Evolutionary conservation across 2,797 vertebrate genomes (phyloP).

Genomic region (Eurystomus glaucurus): DNA sequence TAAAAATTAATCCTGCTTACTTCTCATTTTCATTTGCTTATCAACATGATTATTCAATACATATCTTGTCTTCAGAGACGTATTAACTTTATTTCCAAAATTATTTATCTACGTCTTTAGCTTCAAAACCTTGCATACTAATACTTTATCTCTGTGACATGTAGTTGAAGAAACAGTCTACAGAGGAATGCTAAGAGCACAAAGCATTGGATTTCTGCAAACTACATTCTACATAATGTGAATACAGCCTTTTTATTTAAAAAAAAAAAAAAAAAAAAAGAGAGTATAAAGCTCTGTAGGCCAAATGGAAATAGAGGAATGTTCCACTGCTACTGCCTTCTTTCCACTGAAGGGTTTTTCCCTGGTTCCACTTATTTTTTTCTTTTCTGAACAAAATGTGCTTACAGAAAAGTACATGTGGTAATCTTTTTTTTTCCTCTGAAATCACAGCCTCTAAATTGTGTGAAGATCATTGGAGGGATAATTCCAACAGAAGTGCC

Average conservation of each 20-base stretch:
- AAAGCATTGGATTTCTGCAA: background rate
- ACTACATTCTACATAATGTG: accelerated
- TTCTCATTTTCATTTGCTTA: background rate
- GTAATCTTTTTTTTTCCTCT: constrained; percentile 1
- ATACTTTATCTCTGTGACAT: background rate
- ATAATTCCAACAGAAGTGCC: background rate
- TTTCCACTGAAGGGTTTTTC: background rate
- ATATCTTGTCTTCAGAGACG: background rate
- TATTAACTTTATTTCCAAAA: background rate
- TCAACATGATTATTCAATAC: background rate
- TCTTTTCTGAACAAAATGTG: constrained; percentile 10
- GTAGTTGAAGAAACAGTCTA: background rate
- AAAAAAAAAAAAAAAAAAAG: background rate
- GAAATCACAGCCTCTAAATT: constrained; percentile 10
- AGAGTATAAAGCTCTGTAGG: background rate
- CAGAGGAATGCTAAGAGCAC: background rate
- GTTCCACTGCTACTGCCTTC: background rate
- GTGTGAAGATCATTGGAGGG: background rate
- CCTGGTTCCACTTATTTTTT: background rate
- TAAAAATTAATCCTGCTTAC: background rate
- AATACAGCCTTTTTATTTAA: background rate
- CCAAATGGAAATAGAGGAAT: background rate
- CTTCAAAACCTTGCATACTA: background rate
- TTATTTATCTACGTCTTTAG: background rate
- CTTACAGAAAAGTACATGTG: background rate